Evolutionary conservation across 1,140 invertebrate species (phyloP).

Genomic region (Bombus consobrinus): DNA sequence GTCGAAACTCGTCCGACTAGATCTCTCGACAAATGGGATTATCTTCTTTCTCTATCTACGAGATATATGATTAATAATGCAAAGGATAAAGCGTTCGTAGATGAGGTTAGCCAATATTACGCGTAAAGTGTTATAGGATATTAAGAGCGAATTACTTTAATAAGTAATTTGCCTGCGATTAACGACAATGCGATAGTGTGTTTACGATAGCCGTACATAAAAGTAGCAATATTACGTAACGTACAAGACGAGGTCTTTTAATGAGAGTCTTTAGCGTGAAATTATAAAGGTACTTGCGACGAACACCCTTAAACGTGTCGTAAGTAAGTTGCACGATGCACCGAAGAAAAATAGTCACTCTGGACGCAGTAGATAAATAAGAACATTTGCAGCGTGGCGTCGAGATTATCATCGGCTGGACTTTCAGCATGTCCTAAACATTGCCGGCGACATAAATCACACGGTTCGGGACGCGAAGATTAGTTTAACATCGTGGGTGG

Average conservation of each 20-base stretch:
- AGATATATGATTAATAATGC: not conserved
- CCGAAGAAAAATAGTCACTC: not conserved
- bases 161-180: not conserved
- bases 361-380: not conserved
- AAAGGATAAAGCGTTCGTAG: not conserved
- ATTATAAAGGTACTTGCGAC: not conserved
- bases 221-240: not conserved
- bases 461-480: constrained; percentile 30
- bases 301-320: not conserved
- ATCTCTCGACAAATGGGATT: no score
- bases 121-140: not conserved
- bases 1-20: not conserved
- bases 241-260: not conserved
- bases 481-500: constrained; percentile 45
- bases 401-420: constrained; percentile 30
- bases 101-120: not conserved
- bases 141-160: not conserved
- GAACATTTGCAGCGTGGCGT: not conserved
- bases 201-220: not conserved
- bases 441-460: constrained; percentile 60
- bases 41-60: no score
- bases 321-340: not conserved
- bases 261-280: constrained; percentile 1
- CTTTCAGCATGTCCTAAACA: constrained; percentile 47
- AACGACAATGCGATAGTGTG: not conserved